Evolutionary conservation across 2,888 invertebrate genomes (phyloP).

Genomic region (Augiades crinisus): DNA sequence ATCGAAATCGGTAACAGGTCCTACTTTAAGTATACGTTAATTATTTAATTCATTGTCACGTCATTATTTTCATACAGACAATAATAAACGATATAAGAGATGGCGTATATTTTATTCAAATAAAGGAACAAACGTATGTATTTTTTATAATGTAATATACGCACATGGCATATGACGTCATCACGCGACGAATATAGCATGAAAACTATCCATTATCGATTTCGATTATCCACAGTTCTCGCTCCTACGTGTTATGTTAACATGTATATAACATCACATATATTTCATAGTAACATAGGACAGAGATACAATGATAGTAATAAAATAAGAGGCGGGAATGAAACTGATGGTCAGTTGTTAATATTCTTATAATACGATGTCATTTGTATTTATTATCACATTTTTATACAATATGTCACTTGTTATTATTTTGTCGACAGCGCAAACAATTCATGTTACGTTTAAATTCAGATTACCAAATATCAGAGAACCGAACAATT

Average conservation of each 20-base stretch:
- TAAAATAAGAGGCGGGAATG: slow-evolving; percentile 59
- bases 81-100: too few species aligned
- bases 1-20: background rate
- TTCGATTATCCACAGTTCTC: background rate
- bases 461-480: too few species aligned
- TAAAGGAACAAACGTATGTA: too few species aligned
- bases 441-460: too few species aligned
- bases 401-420: slow-evolving; percentile 37
- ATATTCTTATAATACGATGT: slow-evolving; percentile 43
- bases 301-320: slow-evolving; percentile 51
- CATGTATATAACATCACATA: background rate
- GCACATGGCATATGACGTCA: too few species aligned
- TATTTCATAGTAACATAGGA: slow-evolving; percentile 44
- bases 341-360: slow-evolving; percentile 41
- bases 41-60: too few species aligned
- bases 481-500: too few species aligned
- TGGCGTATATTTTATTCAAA: too few species aligned
- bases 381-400: slow-evolving; percentile 49
- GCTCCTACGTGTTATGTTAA: background rate
- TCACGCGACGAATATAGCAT: too few species aligned
- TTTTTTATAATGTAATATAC: background rate
- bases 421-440: slow-evolving; percentile 39
- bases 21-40: too few species aligned
- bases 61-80: too few species aligned
- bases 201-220: background rate